Evolutionary conservation across 2,888 invertebrate genomes (phyloP), one percentile per base, ranked within the genome.

Genomic region (Ennomos erosarius): DNA sequence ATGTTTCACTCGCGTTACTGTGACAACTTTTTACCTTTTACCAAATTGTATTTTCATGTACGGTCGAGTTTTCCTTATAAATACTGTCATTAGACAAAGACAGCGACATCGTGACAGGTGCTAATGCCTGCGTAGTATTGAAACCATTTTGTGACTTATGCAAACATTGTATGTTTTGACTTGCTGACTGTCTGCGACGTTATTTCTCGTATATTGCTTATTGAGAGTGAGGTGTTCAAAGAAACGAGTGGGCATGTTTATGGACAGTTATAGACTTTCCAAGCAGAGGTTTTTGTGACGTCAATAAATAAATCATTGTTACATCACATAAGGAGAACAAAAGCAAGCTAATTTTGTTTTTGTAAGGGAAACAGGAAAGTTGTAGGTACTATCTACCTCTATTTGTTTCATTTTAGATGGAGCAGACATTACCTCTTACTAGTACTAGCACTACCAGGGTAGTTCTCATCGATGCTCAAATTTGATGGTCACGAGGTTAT

Each of bases 1-100:
- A 90, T 90, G 90, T 87, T 84, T 83, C 79, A 85, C 87, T 89
- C 85, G 85, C 88, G 87, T 89, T 90, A 83, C 88, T 83, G 82
- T 87, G 88, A 89, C 89, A 89, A 89, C 87, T 87, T 87, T 69
- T 81, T 84, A 85, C 89, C 87, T 89, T 89, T 85, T 82, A 88
- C 89, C 87, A 90, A 91, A 92, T 91, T 90, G 91, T 92, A 85
- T 92, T 92, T 90, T 90, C 91, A 85, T 92, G 91, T 91, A 89
- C 85, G 76, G 77, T 79, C 81, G 88, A 90, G 84, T 89, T 92
- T 90, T 90, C 89, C 90, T 90, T 90, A 90, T 90, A 91, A 92
- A 91, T 89, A 90, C 89, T 89, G 88, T 91, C 89, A 92, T 92
- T 91, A 92, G 46, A 54, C n/a, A 39, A 45, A 88, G 87, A 86